phyloP scores from a whole-genome alignment of 2,797 vertebrate species.

The Diplodus puntazzo region DNA sequence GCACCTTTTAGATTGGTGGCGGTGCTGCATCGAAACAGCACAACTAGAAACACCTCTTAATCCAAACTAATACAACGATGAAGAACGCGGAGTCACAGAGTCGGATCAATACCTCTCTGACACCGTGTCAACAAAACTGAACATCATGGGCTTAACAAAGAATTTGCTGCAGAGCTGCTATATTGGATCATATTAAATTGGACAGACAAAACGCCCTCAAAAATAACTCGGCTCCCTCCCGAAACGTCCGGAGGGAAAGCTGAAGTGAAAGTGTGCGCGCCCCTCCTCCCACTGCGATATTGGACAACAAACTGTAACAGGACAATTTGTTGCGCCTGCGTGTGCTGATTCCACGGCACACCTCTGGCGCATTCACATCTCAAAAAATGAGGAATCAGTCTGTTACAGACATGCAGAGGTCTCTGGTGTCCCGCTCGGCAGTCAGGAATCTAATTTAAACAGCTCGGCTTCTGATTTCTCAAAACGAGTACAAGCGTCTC shows the following conservation, averaged over 20 bases:
- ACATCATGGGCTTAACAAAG: constrained; percentile 7
- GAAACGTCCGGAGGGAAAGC: constrained; percentile 15
- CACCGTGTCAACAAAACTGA: constrained; percentile 10
- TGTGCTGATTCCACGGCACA: constrained; percentile 43
- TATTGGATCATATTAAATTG: constrained; percentile 1
- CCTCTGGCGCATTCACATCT: constrained; percentile 40
- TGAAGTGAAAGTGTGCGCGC: neutral
- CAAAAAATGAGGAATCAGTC: constrained; percentile 38
- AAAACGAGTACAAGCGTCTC: constrained; percentile 29
- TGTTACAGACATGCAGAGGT: constrained; percentile 21
- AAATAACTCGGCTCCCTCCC: constrained; percentile 1
- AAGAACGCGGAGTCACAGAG: neutral
- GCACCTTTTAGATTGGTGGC: neutral
- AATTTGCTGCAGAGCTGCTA: neutral
- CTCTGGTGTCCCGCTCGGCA: constrained; percentile 31
- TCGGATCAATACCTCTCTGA: neutral
- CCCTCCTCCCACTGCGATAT: constrained; percentile 20
- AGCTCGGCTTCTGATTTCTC: constrained; percentile 40
- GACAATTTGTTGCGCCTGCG: constrained; percentile 43
- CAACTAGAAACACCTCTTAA: neutral
- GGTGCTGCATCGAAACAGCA: neutral
- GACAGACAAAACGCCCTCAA: constrained; percentile 3
- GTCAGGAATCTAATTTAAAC: constrained; percentile 34
- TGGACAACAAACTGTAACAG: constrained; percentile 32
- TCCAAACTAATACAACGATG: neutral